Percentiles rank a stretch among this genome's conserved stretches.
phyloP scores from a whole-genome alignment of 1,140 invertebrate species.

The Papilio xuthus region DNA sequence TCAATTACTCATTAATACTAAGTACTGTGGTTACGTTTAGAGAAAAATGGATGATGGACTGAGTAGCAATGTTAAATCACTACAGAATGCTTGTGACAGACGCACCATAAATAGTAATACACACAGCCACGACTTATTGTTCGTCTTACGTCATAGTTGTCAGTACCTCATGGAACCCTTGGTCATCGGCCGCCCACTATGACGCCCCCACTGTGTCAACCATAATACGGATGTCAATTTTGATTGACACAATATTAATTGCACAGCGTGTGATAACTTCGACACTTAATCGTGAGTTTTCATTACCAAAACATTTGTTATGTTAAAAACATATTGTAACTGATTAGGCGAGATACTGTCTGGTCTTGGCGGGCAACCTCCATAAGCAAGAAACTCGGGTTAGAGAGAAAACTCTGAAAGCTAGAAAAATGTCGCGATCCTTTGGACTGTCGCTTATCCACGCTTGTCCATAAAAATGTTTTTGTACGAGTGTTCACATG shows the following conservation, averaged over 20 bases:
- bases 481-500: not conserved
- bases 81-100: conserved; percentile 46
- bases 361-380: too few species aligned
- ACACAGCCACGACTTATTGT: conserved; percentile 40
- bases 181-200: conserved; percentile 64
- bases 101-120: conserved; percentile 71
- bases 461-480: not conserved
- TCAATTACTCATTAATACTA: not conserved
- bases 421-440: too few species aligned
- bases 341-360: too few species aligned
- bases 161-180: conserved; percentile 51
- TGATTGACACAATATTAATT: conserved; percentile 51
- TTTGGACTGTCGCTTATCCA: too few species aligned
- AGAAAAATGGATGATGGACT: conserved; percentile 35
- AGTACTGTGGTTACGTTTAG: conserved; percentile 12
- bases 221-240: conserved; percentile 43
- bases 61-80: conserved; percentile 49
- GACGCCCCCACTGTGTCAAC: conserved; percentile 55
- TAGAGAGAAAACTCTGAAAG: too few species aligned
- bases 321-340: too few species aligned
- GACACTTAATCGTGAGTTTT: not conserved
- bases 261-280: conserved; percentile 35
- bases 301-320: not conserved
- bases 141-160: conserved; percentile 12
- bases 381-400: too few species aligned